phyloP scores from a whole-genome alignment of 92 coral and sea anemone genomes.

The Palythoa grandis region DNA sequence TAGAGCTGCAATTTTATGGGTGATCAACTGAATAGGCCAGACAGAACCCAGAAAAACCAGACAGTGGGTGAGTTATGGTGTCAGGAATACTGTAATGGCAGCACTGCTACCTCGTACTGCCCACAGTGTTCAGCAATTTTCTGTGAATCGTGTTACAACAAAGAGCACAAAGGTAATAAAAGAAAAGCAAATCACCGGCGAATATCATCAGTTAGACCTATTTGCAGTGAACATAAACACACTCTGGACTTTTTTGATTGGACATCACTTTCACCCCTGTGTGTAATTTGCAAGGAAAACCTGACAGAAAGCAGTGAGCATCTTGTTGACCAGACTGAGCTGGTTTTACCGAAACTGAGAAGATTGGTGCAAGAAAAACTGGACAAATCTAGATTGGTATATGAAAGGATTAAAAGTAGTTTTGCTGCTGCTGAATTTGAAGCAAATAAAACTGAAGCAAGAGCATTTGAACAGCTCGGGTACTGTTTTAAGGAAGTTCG shows the following conservation, averaged over 20 bases:
- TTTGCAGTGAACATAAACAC: constrained; percentile 80
- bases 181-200: constrained; percentile 84
- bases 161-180: constrained; percentile 81
- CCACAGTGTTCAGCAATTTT: constrained; percentile 94
- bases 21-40: neutral
- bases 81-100: constrained; percentile 84
- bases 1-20: neutral
- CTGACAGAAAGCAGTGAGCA: constrained; percentile 48
- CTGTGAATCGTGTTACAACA: constrained; percentile 84
- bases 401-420: constrained; percentile 36
- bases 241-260: constrained; percentile 87
- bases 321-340: constrained; percentile 62
- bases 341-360: constrained; percentile 62
- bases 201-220: constrained; percentile 64
- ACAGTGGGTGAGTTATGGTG: constrained; percentile 48
- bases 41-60: neutral
- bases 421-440: constrained; percentile 33
- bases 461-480: constrained; percentile 48
- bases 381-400: constrained; percentile 52
- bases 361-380: constrained; percentile 63
- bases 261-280: constrained; percentile 67
- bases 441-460: constrained; percentile 48
- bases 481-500: constrained; percentile 50
- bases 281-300: constrained; percentile 72
- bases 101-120: constrained; percentile 81